Percentiles rank a stretch among this genome's conserved stretches.
These are phyloP conservation scores for Ochropleura leucogaster DNA, from an alignment of 2,888 invertebrate species.

Conservation along the genomic window DNA sequence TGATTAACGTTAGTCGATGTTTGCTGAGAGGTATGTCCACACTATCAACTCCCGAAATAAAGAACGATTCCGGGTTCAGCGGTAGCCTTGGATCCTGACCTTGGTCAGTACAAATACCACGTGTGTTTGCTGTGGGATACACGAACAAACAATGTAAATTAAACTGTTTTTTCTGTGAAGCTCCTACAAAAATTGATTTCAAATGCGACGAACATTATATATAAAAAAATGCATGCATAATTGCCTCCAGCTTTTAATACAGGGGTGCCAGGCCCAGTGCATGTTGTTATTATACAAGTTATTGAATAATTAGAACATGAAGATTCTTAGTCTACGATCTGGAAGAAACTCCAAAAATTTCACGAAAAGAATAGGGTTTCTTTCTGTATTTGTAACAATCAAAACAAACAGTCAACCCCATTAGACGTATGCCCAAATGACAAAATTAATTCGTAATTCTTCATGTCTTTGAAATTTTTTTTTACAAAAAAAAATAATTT, in stretches of 20 bases:
- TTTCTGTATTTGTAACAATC: too few species aligned
- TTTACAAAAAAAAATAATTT: too few species aligned
- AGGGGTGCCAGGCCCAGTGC: background rate
- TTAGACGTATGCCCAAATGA: too few species aligned
- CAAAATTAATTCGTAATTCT: too few species aligned
- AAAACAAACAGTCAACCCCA: too few species aligned
- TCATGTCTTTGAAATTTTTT: too few species aligned
- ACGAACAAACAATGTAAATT: slow-evolving; percentile 20
- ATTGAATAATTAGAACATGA: background rate
- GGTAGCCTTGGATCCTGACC: slow-evolving; percentile 29
- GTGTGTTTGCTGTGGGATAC: slow-evolving; percentile 9
- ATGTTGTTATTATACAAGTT: background rate
- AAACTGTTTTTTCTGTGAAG: slow-evolving; percentile 15
- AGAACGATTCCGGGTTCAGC: slow-evolving; percentile 1
- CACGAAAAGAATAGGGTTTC: too few species aligned
- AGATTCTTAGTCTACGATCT: background rate
- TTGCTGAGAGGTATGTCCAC: too few species aligned
- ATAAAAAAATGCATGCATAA: background rate
- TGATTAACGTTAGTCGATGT: background rate
- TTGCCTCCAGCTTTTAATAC: background rate
- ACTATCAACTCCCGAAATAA: background rate
- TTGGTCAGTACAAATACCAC: slow-evolving; percentile 22
- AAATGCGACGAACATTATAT: background rate
- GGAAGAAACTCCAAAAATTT: background rate
- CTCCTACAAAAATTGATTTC: slow-evolving; percentile 1